A percentile compares a stretch with the other conserved stretches of the same genome.
phyloP scores from a whole-genome alignment of 2,888 invertebrate genomes.

The Xestia ashworthii region DNA sequence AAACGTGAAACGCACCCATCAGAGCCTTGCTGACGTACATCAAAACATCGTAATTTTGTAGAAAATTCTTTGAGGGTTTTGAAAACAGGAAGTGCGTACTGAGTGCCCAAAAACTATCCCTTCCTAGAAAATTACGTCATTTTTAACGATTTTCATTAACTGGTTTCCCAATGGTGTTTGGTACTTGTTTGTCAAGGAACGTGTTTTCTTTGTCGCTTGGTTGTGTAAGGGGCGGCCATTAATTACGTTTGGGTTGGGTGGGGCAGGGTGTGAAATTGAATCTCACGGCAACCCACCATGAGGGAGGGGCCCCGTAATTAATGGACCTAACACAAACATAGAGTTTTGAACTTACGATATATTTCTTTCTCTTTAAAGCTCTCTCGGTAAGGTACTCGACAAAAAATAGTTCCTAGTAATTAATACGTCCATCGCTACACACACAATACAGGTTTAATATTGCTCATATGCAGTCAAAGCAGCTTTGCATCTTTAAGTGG shows the following conservation, averaged over 20 bases:
- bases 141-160: background rate
- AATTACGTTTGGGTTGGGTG: background rate
- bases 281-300: background rate
- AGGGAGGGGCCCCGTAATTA: background rate
- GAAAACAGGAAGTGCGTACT: background rate
- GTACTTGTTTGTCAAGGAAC: background rate
- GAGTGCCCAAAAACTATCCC: background rate
- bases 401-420: background rate
- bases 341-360: background rate
- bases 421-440: background rate
- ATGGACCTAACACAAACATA: background rate
- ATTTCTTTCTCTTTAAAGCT: background rate
- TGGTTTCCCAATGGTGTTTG: too few species aligned
- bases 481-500: background rate
- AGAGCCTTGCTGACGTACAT: background rate
- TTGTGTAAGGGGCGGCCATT: background rate
- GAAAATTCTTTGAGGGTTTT: background rate
- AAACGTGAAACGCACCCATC: background rate
- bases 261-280: background rate
- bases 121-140: background rate
- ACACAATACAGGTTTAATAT: conserved; percentile 5
- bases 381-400: background rate
- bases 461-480: background rate
- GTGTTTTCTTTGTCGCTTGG: background rate
- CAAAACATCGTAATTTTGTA: background rate